Evolutionary conservation across 2,888 invertebrate species (phyloP).

Genomic region (Coenonympha glycerion): DNA sequence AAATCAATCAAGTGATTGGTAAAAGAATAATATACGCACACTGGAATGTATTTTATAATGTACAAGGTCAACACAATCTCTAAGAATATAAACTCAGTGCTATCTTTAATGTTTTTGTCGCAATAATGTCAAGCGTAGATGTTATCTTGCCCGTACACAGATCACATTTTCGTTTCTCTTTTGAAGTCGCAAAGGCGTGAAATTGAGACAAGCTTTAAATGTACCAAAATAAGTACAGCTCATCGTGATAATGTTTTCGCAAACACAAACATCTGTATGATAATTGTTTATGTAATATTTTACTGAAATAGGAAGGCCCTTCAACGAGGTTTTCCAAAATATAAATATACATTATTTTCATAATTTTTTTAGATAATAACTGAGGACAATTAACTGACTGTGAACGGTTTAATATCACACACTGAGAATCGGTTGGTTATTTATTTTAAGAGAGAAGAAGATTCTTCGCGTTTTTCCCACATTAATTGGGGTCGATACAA

Average conservation of each 20-base stretch:
- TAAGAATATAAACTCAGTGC: not conserved
- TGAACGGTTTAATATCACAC: too few species aligned
- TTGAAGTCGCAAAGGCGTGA: slow-evolving; percentile 54
- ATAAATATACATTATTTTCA: not conserved
- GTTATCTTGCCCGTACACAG: slow-evolving; percentile 55
- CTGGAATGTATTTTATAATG: too few species aligned
- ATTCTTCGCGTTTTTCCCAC: too few species aligned
- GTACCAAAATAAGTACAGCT: slow-evolving; percentile 15
- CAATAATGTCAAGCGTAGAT: slow-evolving; percentile 63
- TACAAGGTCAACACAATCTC: not conserved
- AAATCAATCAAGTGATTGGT: too few species aligned
- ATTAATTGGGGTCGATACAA: too few species aligned
- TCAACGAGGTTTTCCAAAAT: not conserved
- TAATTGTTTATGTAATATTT: slow-evolving; percentile 1
- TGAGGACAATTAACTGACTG: too few species aligned
- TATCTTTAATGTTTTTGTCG: slow-evolving; percentile 34
- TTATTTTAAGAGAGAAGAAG: too few species aligned
- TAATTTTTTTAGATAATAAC: too few species aligned
- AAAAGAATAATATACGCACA: too few species aligned
- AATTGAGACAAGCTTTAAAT: slow-evolving; percentile 56
- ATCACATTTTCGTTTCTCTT: slow-evolving; percentile 58
- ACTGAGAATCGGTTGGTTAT: too few species aligned
- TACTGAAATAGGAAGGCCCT: not conserved
- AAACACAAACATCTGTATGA: slow-evolving; percentile 12
- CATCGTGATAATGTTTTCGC: slow-evolving; percentile 12